Percentiles rank a stretch among this genome's conserved stretches.
Conservation (phyloP, 2,113 vertebrate species). For the Anarhynchus alexandrinus region DNA sequence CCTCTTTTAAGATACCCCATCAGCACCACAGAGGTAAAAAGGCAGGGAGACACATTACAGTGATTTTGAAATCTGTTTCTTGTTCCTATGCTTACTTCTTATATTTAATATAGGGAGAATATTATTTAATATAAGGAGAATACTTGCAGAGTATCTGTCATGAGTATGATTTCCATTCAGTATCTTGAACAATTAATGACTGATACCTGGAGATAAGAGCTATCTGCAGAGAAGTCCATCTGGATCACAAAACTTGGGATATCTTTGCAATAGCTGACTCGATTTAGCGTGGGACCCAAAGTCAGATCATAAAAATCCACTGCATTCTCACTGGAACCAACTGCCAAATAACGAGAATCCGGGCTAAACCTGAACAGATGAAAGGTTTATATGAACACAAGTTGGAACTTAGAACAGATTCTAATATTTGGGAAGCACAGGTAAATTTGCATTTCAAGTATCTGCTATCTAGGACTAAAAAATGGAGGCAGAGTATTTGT, state of each 20-base stretch:
- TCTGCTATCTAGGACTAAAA: not conserved
- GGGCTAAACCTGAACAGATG: slow-evolving; percentile 86
- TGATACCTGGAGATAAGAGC: slow-evolving; percentile 87
- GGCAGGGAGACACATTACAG: not conserved
- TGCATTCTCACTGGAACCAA: slow-evolving; percentile 92
- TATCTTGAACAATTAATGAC: not conserved
- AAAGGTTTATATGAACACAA: not conserved
- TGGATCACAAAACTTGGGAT: slow-evolving; percentile 94
- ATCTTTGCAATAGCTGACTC: slow-evolving; percentile 94
- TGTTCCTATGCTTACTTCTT: not conserved
- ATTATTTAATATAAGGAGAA: not conserved
- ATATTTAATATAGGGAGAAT: not conserved
- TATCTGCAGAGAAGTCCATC: slow-evolving; percentile 96
- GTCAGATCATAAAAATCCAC: slow-evolving; percentile 96
- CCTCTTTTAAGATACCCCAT: not conserved
- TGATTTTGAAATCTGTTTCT: not conserved
- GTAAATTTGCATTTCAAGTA: not conserved
- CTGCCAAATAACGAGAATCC: slow-evolving; percentile 89
- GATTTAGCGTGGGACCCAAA: slow-evolving; percentile 88
- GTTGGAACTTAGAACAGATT: not conserved
- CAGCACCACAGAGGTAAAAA: not conserved
- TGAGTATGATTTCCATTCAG: not conserved
- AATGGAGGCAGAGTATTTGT: not conserved
- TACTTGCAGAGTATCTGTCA: not conserved
- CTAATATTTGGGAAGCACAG: not conserved